These are phyloP conservation scores for Xenops minutus DNA, from an alignment of 2,797 vertebrate genomes.

Conservation along the genomic window DNA sequence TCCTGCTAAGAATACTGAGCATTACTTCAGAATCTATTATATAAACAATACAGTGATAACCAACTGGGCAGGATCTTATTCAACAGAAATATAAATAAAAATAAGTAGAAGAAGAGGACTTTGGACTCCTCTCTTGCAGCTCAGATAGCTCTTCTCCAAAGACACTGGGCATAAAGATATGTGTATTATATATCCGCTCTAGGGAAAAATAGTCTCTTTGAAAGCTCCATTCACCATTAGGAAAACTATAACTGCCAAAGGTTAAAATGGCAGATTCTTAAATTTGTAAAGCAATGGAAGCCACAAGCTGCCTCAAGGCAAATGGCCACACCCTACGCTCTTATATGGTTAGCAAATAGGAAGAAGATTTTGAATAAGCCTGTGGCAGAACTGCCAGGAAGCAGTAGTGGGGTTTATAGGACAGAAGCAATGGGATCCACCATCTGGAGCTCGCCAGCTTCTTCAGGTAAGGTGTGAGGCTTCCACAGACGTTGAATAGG, in stretches of 20 bases:
- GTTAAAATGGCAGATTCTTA: conserved; percentile 55
- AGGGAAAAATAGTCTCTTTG: not conserved
- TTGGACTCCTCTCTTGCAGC: not conserved
- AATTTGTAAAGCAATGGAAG: conserved; percentile 20
- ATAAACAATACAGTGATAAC: not conserved
- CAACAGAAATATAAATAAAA: not conserved
- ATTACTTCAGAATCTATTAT: not conserved
- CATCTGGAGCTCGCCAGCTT: not conserved
- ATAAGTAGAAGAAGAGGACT: not conserved
- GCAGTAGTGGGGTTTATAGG: not conserved
- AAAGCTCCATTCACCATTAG: not conserved
- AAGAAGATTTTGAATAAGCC: conserved; percentile 14
- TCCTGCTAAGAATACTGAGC: not conserved
- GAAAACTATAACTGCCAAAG: conserved; percentile 17
- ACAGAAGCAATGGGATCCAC: not conserved
- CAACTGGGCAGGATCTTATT: not conserved
- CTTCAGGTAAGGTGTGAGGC: not conserved
- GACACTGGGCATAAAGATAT: not conserved
- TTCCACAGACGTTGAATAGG: not conserved
- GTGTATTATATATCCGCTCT: not conserved
- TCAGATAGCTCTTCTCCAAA: not conserved
- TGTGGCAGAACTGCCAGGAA: not conserved
- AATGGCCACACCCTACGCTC: not conserved
- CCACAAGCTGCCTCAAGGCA: not conserved
- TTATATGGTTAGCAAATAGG: conserved; percentile 15